phyloP scores from a whole-genome alignment of 1,140 invertebrate genomes.

The Helicoverpa armigera region DNA sequence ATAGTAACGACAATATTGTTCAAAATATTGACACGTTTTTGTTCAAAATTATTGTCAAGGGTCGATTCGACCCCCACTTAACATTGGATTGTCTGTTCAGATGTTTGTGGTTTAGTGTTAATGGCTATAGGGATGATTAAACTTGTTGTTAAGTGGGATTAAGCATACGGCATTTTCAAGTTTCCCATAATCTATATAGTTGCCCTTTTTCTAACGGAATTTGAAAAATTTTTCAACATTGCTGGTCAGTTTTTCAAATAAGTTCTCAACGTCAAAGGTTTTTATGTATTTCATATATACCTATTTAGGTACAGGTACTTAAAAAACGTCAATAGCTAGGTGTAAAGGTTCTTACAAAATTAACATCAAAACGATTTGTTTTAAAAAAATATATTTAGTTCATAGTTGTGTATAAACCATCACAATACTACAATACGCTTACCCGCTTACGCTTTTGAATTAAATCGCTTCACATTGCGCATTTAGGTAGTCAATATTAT shows the following conservation, averaged over 20 bases:
- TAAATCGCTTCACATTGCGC: constrained; percentile 59
- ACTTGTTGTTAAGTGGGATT: constrained; percentile 1
- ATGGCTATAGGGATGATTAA: neutral
- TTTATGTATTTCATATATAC: too few relatives aligned
- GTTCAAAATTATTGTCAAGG: constrained; percentile 68
- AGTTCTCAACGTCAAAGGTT: too few relatives aligned
- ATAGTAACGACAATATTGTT: constrained; percentile 81
- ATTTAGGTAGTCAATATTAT: constrained; percentile 75
- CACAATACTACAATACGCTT: too few relatives aligned
- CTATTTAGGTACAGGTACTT: too few relatives aligned
- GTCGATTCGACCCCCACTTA: constrained; percentile 78
- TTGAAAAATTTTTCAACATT: too few relatives aligned
- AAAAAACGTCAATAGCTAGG: too few relatives aligned
- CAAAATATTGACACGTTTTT: constrained; percentile 84
- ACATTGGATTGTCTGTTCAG: constrained; percentile 57
- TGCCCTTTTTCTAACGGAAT: too few relatives aligned
- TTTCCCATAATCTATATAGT: neutral
- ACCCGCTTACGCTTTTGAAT: constrained; percentile 1
- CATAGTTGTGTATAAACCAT: neutral
- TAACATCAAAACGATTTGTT: too few relatives aligned
- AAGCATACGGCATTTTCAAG: neutral
- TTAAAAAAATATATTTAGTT: too few relatives aligned
- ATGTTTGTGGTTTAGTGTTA: constrained; percentile 40
- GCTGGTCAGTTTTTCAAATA: too few relatives aligned
- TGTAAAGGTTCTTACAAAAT: too few relatives aligned